phyloP scores from a whole-genome alignment of 2,113 vertebrate genomes.

The Uria lomvia region DNA sequence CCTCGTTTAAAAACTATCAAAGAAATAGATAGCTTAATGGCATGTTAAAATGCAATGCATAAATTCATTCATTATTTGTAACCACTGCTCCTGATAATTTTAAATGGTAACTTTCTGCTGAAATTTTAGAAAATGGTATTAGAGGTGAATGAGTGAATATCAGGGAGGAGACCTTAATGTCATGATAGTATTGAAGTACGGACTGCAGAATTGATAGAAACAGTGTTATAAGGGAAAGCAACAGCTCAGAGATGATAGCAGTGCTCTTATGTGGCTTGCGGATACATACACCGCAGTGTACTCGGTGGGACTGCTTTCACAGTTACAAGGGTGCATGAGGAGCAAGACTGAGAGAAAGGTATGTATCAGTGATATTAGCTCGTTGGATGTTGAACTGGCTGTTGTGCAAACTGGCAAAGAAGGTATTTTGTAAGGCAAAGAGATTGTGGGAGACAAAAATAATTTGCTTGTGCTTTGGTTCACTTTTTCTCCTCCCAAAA shows the following conservation, averaged over 20 bases:
- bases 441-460: neutral
- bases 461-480: neutral
- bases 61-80: neutral
- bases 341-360: neutral
- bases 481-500: neutral
- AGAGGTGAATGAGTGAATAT: neutral
- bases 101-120: neutral
- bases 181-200: neutral
- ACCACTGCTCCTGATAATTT: neutral
- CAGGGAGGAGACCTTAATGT: neutral
- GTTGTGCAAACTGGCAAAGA: neutral
- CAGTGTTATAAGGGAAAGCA: neutral
- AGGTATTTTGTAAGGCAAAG: neutral
- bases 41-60: neutral
- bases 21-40: neutral
- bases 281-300: neutral
- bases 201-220: neutral
- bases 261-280: neutral
- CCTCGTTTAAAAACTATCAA: neutral
- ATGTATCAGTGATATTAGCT: fast-evolving
- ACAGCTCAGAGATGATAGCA: neutral
- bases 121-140: neutral
- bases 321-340: neutral
- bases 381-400: neutral
- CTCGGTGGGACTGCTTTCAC: neutral